Evolutionary conservation across 1,140 invertebrate species (phyloP), one percentile per base, ranked within the genome.

Genomic region (Cyclargus thomasi): DNA sequence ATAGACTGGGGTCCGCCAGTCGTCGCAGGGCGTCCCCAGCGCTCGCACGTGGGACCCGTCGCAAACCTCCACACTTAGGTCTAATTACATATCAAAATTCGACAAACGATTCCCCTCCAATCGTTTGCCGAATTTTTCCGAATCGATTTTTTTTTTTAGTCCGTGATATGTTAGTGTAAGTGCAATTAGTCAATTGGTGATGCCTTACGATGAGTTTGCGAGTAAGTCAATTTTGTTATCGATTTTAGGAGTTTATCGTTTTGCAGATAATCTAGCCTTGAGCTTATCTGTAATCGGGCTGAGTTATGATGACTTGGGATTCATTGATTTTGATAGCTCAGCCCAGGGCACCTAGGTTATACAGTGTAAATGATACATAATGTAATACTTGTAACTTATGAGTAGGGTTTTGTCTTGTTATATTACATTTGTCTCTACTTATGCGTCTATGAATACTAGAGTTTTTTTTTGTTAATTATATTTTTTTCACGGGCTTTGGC

Each of bases 1-100:
- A 85, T 87, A 87, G 78, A 29, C 63, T 69, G 76, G 74, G 74
- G 77, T 72, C 68, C 70, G 64, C 67, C 81, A 87, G 85, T 87
- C 76, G 73, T 66, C 75, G 80, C 83, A 83, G 85, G 81, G 67
- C 67, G 57, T 53, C 68, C 80, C 83, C 82, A 80, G 76, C 53
- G 67, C 57, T 67, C 77, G 73, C 74, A 71, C 80, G 83, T 74
- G 53, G n/a, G 11, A 11, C 18, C 4, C 4, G 8, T 8, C 2
- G 2, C 3, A 0, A 59, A 20, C 55, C 10, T 11, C 20, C 36
- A 11, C 11, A 47, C 3, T 47, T 11, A 47, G 39, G 39, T 47
- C 39, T 47, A 47, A 29, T 29, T 29, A 29, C n/a, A n/a, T 29
- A 4, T 8, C 10, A 65, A 57, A 65, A 22, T n/a, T 29, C 53